Conservation (phyloP, 2,113 vertebrate genomes). For the Petroica traversi region DNA sequence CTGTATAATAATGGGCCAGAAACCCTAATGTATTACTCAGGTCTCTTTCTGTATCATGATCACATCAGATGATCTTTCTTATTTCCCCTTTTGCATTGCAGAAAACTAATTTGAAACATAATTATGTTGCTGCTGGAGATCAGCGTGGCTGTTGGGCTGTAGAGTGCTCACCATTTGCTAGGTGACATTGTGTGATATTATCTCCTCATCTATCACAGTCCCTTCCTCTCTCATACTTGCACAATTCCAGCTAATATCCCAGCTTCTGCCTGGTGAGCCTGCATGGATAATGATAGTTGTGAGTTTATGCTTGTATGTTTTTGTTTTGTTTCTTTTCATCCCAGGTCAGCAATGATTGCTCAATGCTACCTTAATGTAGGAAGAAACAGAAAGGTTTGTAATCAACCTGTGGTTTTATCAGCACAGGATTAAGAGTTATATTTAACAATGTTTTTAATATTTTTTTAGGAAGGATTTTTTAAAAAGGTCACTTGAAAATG, state of each 20-base stretch:
- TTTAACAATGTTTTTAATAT: constrained; percentile 59
- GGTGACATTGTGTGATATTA: constrained; percentile 32
- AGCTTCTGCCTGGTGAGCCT: background rate
- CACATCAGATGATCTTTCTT: constrained; percentile 25
- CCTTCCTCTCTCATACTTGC: background rate
- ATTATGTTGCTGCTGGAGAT: constrained; percentile 51
- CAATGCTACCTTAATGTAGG: background rate
- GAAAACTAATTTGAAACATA: constrained; percentile 67
- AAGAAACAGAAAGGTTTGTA: background rate
- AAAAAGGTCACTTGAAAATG: constrained; percentile 68
- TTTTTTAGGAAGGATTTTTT: constrained; percentile 53
- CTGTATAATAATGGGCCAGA: background rate
- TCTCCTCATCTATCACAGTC: constrained; percentile 4
- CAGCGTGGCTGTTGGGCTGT: background rate
- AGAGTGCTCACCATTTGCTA: constrained; percentile 1
- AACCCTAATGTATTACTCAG: background rate
- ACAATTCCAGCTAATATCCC: constrained; percentile 40
- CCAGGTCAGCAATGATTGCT: background rate
- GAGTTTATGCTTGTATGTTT: background rate
- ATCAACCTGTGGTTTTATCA: constrained; percentile 9
- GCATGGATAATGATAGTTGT: background rate
- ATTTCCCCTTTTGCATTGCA: constrained; percentile 38
- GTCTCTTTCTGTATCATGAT: background rate
- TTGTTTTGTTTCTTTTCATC: background rate
- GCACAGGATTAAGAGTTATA: background rate